A percentile compares a stretch with the other conserved stretches of the same genome.
Evolutionary conservation across 2,888 invertebrate species (phyloP).

Genomic region (Drosophila mettleri): DNA sequence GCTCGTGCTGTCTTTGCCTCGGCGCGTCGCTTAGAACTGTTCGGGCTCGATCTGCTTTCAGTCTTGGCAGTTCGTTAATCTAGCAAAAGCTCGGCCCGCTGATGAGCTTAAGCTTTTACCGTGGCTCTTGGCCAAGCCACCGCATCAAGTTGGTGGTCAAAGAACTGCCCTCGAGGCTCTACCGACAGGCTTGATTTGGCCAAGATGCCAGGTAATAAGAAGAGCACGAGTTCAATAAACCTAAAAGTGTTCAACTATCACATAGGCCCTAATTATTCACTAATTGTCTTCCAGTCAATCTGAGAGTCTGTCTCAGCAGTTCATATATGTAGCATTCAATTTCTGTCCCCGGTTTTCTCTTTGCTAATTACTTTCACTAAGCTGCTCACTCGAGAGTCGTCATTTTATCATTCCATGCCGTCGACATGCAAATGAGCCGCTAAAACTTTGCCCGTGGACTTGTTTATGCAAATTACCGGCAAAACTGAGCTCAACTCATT

Average conservation of each 20-base stretch:
- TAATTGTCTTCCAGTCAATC: constrained; percentile 7
- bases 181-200: constrained; percentile 38
- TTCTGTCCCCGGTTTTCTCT: constrained; percentile 14
- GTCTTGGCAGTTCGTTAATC: constrained; percentile 25
- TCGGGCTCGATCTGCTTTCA: constrained; percentile 28
- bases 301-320: neutral
- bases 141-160: constrained; percentile 30
- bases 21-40: constrained; percentile 62
- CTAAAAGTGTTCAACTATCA: neutral
- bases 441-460: constrained; percentile 71
- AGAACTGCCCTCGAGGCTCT: constrained; percentile 49
- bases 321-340: neutral
- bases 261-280: neutral
- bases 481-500: constrained; percentile 20
- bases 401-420: constrained; percentile 33
- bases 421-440: constrained; percentile 62
- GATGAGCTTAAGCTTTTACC: constrained; percentile 36
- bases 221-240: constrained; percentile 52
- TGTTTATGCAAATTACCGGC: constrained; percentile 75
- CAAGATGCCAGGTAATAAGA: neutral
- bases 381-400: constrained; percentile 15
- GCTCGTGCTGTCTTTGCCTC: constrained; percentile 43
- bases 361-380: constrained; percentile 69
- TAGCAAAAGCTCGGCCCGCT: constrained; percentile 54
- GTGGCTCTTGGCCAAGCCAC: constrained; percentile 30